Conservation (phyloP, 53 echinoderm and acorn worm genomes). For the Arbacia lixula region DNA sequence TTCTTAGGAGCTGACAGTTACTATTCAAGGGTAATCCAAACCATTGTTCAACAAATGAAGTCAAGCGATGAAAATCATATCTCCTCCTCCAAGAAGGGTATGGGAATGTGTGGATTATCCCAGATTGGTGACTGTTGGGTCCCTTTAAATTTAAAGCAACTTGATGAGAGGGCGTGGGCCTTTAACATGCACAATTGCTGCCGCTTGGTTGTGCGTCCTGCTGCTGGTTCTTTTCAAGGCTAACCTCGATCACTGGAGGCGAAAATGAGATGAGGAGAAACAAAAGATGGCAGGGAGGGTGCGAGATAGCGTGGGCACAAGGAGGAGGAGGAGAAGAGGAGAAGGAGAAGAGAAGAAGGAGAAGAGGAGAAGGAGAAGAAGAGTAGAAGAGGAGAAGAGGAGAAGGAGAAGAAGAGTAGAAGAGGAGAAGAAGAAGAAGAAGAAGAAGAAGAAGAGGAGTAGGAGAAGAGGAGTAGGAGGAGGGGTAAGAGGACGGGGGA, state of each 20-base stretch:
- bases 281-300: not conserved
- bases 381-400: not conserved
- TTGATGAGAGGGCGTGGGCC: not conserved
- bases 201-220: slow-evolving; percentile 81
- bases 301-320: not conserved
- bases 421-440: not conserved
- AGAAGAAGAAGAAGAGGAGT: not conserved
- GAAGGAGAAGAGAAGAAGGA: not conserved
- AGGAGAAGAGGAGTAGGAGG: not conserved
- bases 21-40: too few relatives aligned
- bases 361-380: slow-evolving; percentile 9
- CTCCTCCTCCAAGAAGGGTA: too few relatives aligned
- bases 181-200: slow-evolving; percentile 91
- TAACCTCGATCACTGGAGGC: slow-evolving; percentile 94
- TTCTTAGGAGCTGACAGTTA: too few relatives aligned
- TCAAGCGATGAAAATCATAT: too few relatives aligned
- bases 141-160: too few relatives aligned
- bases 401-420: not conserved
- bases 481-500: not conserved
- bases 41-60: too few relatives aligned
- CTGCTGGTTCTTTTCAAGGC: slow-evolving; percentile 83
- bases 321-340: not conserved
- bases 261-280: slow-evolving; percentile 48
- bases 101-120: too few relatives aligned
- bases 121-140: too few relatives aligned